Evolutionary conservation across 1,140 invertebrate genomes (phyloP).

Genomic region (Bombus huntii): DNA sequence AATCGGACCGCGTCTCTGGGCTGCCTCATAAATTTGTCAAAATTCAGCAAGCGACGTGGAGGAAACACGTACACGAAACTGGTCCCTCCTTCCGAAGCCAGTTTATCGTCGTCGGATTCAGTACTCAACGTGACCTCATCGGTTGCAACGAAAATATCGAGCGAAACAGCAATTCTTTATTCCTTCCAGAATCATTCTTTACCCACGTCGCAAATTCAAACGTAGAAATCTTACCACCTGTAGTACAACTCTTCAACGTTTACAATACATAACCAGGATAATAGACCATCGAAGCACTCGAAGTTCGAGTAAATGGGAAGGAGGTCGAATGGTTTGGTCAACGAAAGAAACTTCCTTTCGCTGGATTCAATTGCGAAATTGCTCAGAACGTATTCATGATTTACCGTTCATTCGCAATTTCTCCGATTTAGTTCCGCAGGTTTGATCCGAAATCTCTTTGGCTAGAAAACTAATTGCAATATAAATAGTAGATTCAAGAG

Average conservation of each 20-base stretch:
- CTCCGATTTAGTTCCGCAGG: not conserved
- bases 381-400: constrained; percentile 2
- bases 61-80: constrained; percentile 29
- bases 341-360: constrained; percentile 5
- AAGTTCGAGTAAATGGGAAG: not conserved
- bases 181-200: not conserved
- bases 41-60: constrained; percentile 21
- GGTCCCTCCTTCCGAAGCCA: constrained; percentile 34
- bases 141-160: not conserved
- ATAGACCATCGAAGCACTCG: not conserved
- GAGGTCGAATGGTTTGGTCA: too few species aligned
- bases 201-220: not conserved
- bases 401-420: not conserved
- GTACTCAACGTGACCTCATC: not conserved
- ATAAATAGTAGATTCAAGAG: not conserved
- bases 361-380: not conserved
- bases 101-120: constrained; percentile 61
- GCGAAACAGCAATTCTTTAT: not conserved
- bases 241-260: not conserved
- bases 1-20: constrained; percentile 25
- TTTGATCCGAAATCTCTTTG: not conserved
- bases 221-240: not conserved
- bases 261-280: not conserved
- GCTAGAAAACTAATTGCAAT: not conserved
- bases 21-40: constrained; percentile 45